Conservation (phyloP, 2,113 vertebrate species). For the Phainopepla nitens region DNA sequence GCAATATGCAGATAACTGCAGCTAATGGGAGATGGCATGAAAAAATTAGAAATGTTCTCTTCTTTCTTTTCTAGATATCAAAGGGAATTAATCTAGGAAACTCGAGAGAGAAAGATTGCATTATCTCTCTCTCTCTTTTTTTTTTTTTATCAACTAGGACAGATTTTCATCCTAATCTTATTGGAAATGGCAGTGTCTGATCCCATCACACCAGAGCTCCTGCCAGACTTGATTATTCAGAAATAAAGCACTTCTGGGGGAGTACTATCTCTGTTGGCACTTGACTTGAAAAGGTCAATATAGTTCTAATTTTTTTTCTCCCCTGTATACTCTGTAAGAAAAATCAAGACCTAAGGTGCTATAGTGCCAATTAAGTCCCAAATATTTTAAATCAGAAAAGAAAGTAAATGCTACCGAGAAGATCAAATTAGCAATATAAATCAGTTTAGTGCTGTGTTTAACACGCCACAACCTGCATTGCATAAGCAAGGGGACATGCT, state of each 20-base stretch:
- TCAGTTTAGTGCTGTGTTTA: background rate
- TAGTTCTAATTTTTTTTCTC: background rate
- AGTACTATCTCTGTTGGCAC: background rate
- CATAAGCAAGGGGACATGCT: background rate
- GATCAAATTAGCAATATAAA: background rate
- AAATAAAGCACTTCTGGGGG: slow-evolving; percentile 14
- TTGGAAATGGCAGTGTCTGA: slow-evolving; percentile 9
- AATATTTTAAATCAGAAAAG: background rate
- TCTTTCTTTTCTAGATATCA: background rate
- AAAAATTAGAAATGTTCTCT: background rate
- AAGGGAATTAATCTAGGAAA: background rate
- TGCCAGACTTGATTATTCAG: slow-evolving; percentile 46
- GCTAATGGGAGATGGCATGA: background rate
- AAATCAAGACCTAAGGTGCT: background rate
- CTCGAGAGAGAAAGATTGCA: background rate
- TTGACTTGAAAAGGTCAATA: slow-evolving; percentile 35
- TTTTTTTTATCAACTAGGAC: background rate
- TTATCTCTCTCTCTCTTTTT: background rate
- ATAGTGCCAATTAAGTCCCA: background rate
- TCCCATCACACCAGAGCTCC: slow-evolving; percentile 12
- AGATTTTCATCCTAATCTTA: slow-evolving; percentile 46
- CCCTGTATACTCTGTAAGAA: background rate
- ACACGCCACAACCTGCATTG: accelerated
- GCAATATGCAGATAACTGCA: background rate
- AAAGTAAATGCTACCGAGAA: background rate